A percentile compares a stretch with the other conserved stretches of the same genome.
These are phyloP conservation scores for Caenorhabditis plicata DNA, from an alignment of 2,888 invertebrate genomes.

Conservation along the genomic window DNA sequence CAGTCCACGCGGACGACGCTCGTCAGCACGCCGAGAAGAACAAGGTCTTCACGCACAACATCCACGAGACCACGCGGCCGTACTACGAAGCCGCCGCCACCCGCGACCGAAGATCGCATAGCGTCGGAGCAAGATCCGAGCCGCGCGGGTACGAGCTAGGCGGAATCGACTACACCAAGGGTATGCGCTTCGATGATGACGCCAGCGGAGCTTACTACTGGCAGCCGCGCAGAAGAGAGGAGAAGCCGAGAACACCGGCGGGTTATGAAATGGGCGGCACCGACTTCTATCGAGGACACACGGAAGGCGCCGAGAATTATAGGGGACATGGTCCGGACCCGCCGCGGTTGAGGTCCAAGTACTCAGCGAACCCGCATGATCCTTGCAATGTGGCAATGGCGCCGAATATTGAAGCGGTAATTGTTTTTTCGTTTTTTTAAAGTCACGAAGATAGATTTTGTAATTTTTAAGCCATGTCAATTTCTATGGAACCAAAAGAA, in stretches of 20 bases:
- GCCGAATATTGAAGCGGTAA: slow-evolving; percentile 47
- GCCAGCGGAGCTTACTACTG: slow-evolving; percentile 35
- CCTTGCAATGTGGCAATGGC: slow-evolving; percentile 54
- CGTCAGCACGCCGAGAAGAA: slow-evolving; percentile 46
- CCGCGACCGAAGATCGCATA: slow-evolving; percentile 23
- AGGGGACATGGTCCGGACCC: slow-evolving; percentile 60
- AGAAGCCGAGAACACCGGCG: slow-evolving; percentile 18
- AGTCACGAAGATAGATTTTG: too few species aligned
- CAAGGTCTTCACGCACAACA: slow-evolving; percentile 33
- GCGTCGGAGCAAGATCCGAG: slow-evolving; percentile 14
- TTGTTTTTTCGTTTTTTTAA: too few species aligned
- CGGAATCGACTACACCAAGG: slow-evolving; percentile 45
- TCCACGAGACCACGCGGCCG: slow-evolving; percentile 36
- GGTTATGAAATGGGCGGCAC: slow-evolving; percentile 44
- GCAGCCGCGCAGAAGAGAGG: slow-evolving; percentile 29
- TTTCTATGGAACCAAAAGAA: too few species aligned
- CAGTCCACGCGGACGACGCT: slow-evolving; percentile 38
- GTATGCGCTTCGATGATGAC: slow-evolving; percentile 39
- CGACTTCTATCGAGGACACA: slow-evolving; percentile 45
- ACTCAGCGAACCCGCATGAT: slow-evolving; percentile 55
- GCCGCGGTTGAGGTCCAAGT: slow-evolving; percentile 54
- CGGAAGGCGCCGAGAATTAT: slow-evolving; percentile 43
- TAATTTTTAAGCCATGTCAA: too few species aligned
- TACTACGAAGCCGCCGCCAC: slow-evolving; percentile 38
- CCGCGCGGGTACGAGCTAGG: slow-evolving; percentile 40